A percentile compares a stretch with the other conserved stretches of the same genome.
phyloP scores from a whole-genome alignment of 2,113 vertebrate genomes.

The Alaudala cheleensis region DNA sequence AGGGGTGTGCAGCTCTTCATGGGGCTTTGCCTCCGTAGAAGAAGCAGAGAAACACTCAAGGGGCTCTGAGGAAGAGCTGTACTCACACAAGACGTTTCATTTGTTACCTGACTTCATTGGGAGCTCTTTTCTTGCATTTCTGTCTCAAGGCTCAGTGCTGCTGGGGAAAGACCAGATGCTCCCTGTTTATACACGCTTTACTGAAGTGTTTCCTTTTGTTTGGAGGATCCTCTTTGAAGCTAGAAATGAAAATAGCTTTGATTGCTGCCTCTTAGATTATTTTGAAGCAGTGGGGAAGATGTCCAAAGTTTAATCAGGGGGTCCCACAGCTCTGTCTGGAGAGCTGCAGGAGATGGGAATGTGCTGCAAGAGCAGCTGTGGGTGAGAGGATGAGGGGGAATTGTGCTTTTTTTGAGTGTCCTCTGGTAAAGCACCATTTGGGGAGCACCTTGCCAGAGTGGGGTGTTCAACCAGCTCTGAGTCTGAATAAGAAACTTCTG shows the following conservation, averaged over 20 bases:
- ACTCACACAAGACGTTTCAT: background rate
- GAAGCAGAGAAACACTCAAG: background rate
- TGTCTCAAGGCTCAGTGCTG: background rate
- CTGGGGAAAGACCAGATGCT: background rate
- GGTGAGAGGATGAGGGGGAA: background rate
- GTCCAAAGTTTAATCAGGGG: background rate
- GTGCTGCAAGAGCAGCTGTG: background rate
- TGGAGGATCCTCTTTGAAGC: background rate
- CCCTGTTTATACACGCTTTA: background rate
- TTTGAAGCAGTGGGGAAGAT: background rate
- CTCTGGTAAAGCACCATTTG: background rate
- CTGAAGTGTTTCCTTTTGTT: background rate
- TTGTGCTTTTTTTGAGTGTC: background rate
- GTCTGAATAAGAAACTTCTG: background rate
- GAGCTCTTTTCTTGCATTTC: background rate
- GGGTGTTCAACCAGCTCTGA: background rate
- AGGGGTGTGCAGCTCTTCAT: fast-evolving
- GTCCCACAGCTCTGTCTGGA: background rate
- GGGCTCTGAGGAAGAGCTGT: background rate
- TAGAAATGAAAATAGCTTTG: background rate
- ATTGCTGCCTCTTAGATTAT: background rate
- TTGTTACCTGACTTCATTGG: background rate
- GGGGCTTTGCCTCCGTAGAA: background rate
- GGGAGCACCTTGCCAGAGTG: fast-evolving
- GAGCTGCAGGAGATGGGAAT: background rate